A percentile compares a stretch with the other conserved stretches of the same genome.
phyloP scores from a whole-genome alignment of 2,797 vertebrate species.

The Lindbergichthys nudifrons region DNA sequence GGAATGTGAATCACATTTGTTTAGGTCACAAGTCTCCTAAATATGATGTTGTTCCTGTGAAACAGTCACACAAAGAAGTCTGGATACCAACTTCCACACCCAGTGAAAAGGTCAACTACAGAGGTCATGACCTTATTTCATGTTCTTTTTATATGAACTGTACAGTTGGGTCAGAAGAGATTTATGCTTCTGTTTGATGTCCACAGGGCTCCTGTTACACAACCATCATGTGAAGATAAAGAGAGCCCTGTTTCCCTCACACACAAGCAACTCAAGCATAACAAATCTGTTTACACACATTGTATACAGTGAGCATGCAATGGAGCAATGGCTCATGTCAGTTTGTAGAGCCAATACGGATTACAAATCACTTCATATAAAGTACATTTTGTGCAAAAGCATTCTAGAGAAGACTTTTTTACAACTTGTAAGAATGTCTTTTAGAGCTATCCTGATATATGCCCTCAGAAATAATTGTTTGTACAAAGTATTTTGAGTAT shows the following conservation, averaged over 20 bases:
- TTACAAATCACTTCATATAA: not conserved
- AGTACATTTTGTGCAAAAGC: not conserved
- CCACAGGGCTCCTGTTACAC: conserved; percentile 59
- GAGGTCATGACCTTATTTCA: conserved; percentile 41
- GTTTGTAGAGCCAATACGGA: not conserved
- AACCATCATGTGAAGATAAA: conserved; percentile 59
- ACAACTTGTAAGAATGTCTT: not conserved
- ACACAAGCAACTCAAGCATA: conserved; percentile 18
- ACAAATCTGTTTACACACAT: conserved; percentile 42
- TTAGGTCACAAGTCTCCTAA: not conserved
- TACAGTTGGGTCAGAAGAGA: conserved; percentile 33
- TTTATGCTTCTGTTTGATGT: conserved; percentile 53
- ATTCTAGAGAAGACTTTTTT: not conserved
- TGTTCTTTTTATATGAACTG: conserved; percentile 50
- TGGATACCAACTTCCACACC: conserved; percentile 12
- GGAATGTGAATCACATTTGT: conserved; percentile 1
- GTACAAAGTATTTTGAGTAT: not conserved
- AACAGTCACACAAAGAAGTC: conserved; percentile 1
- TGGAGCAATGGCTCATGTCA: not conserved
- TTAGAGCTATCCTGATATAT: not conserved
- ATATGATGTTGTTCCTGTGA: not conserved
- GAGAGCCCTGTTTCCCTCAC: conserved; percentile 33
- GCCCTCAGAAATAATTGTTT: not conserved
- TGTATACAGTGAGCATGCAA: conserved; percentile 19
- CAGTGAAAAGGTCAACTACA: conserved; percentile 21